Conservation (phyloP, 2,888 invertebrate species). For the Drosophila planitibia region DNA sequence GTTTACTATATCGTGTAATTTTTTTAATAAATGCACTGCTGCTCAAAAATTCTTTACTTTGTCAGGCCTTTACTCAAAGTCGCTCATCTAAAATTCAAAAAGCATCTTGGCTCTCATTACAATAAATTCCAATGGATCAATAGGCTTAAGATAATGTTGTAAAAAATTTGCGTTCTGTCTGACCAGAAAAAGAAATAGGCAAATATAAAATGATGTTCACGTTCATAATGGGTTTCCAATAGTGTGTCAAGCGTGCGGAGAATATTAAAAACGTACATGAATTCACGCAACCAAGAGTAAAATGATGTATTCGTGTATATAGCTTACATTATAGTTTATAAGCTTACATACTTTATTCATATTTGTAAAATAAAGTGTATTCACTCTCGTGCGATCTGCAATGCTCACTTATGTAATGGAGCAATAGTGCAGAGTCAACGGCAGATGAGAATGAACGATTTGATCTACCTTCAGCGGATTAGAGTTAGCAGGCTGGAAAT, state of each 20-base stretch:
- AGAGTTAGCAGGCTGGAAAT: conserved; percentile 72
- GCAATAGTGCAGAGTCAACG: conserved; percentile 81
- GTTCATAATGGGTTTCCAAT: conserved; percentile 52
- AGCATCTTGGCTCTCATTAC: conserved; percentile 21
- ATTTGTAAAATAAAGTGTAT: conserved; percentile 54
- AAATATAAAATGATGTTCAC: conserved; percentile 47
- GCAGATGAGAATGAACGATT: conserved; percentile 82
- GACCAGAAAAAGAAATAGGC: conserved; percentile 33
- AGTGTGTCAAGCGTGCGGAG: conserved; percentile 62
- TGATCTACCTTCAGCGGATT: conserved; percentile 84
- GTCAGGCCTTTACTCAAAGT: neutral
- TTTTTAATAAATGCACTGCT: neutral
- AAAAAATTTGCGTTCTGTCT: conserved; percentile 37
- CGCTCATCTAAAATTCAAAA: conserved; percentile 28
- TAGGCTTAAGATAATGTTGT: conserved; percentile 25
- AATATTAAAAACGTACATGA: conserved; percentile 38
- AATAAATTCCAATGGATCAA: conserved; percentile 67
- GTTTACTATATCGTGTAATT: neutral
- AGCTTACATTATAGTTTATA: neutral
- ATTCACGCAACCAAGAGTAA: neutral
- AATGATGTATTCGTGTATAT: neutral
- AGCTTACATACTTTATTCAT: neutral
- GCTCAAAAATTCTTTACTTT: neutral
- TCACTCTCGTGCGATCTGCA: conserved; percentile 75
- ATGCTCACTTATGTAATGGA: conserved; percentile 66